Base-by-base conservation (phyloP, 2,113 vertebrate species). In the Engystomops pustulosus region DNA sequence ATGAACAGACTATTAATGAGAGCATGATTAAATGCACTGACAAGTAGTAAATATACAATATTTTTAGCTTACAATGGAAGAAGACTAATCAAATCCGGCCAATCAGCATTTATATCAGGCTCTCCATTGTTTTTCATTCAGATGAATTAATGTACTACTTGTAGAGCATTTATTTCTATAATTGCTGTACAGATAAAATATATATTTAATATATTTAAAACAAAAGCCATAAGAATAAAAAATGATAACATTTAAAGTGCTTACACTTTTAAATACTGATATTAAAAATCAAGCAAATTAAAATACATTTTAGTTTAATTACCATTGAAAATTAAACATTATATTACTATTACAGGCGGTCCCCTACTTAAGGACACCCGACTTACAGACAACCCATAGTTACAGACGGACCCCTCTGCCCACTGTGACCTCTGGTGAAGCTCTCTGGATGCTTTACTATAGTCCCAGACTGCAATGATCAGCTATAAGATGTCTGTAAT, bases 1-100 rank as follows among this genome's bases (percentile, higher is more conserved):
- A 38, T 53, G 5, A 81, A 38, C 79, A 17, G 45, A 79, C 20
- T 81, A 70, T 32, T 36, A 81, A 51, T 81, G 12, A 70, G 30
- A 53, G 7, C n/a, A 80, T 80, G 32, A 69, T 47, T 47, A 80
- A 80, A 25, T 80, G 15, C 8, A n/a, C 23, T 38, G 27, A 38
- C 45, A 55, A 70, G 6, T 12, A 70, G 9, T 53, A 81, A 81
- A 81, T 53, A 27, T 53, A 38, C n/a, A 53, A 23, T 15, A 70
- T 70, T 38, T 36, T 32, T 47, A 17, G 11, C 17, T 45, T 68
- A 45, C 27, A n/a, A 15, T 53, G 10, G 2, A 32, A 32, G 32
- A 23, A 76, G 9, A 55, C 30, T 36, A 34, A 36, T 34, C 10
- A 20, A 30, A 27, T 45, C 14, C 32, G 45, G 23, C 45, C 45